Evolutionary conservation across 1,140 invertebrate genomes (phyloP).

Genomic region (Drosophila burlai): DNA sequence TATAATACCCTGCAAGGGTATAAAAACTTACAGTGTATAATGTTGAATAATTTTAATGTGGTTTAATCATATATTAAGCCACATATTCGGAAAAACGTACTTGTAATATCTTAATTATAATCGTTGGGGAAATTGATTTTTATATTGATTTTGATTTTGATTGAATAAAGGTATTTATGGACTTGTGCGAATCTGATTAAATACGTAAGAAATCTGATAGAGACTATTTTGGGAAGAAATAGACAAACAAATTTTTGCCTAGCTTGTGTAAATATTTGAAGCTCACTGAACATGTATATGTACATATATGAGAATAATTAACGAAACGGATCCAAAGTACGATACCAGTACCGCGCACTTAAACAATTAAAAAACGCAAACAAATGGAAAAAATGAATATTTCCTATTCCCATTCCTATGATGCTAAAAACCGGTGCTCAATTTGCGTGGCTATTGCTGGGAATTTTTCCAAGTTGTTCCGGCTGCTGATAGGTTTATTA

Average conservation of each 20-base stretch:
- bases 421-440: slow-evolving; percentile 51
- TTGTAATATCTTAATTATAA: too few species aligned
- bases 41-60: too few species aligned
- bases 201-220: not conserved
- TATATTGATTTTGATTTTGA: too few species aligned
- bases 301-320: slow-evolving; percentile 55
- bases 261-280: slow-evolving; percentile 11
- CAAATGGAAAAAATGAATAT: slow-evolving; percentile 24
- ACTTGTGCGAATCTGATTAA: not conserved
- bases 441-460: slow-evolving; percentile 30
- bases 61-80: too few species aligned
- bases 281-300: slow-evolving; percentile 31
- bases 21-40: too few species aligned
- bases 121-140: too few species aligned
- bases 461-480: slow-evolving; percentile 26
- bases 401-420: slow-evolving; percentile 50
- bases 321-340: slow-evolving; percentile 41
- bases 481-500: slow-evolving; percentile 52
- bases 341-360: slow-evolving; percentile 18
- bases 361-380: slow-evolving; percentile 54
- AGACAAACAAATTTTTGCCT: not conserved
- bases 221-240: not conserved
- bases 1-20: too few species aligned
- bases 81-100: too few species aligned
- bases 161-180: not conserved